Evolutionary conservation across 2,113 vertebrate genomes (phyloP), one percentile per base, ranked within the genome.

Genomic region (Marmota monax): DNA sequence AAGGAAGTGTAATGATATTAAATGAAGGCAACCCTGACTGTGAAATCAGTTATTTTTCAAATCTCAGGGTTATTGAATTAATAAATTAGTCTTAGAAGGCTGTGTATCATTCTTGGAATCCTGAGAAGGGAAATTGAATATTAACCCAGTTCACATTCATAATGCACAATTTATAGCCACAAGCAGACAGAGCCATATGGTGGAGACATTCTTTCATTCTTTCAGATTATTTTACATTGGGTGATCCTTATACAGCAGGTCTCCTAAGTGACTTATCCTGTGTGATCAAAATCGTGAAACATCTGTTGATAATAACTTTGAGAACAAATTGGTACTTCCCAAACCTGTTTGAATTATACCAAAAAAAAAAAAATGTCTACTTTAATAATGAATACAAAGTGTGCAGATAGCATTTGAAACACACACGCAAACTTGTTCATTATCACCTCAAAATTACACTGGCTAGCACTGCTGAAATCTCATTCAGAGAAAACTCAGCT

Each of bases 21-120:
- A 67, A 92, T 45, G 73, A 56, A 90, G 73, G 45, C 85, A 95
- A 51, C 48, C 37, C 42, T 90, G 67, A 96, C 53, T 95, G 80
- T 74, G 94, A 98, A 97, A 98, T 97, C 97, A 96, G 93, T 97
- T 58, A 77, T 37, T 92, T 58, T 94, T 96, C 96, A 92, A 98
- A 92, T 97, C 4, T 90, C 90, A 89, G 84, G 45, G 58, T 86
- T 97, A 29, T 93, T 92, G 39, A 95, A 94, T 93, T 92, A 90
- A 77, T 96, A 93, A 96, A 95, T 96, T 93, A 74, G 63, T 94
- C 74, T 87, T 95, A 95, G 79, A 97, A 97, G 91, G 25, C 4
- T 72, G 7, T 84, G 87, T 6, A 61, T 94, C 96, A 48, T 97
- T 97, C 42, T 74, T 83, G 27, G 95, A 90, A 65, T 95, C 65